Evolutionary conservation across 1,140 invertebrate species (phyloP), one percentile per base, ranked within the genome.

Genomic region (Eciton burchellii): DNA sequence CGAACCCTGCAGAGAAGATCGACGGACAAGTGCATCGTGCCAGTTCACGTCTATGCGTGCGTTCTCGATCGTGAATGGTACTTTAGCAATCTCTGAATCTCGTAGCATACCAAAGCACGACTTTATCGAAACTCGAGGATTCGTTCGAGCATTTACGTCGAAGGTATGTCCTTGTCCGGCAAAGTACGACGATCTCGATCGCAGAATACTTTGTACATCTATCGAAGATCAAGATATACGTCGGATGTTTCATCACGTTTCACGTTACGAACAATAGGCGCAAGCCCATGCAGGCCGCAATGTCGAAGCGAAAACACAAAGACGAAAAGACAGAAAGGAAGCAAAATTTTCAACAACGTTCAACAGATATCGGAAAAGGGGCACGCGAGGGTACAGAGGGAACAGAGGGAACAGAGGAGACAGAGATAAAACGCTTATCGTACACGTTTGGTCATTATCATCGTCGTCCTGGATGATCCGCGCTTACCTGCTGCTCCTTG

Each of bases 401-500:
- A 47, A 24, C 19, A 6, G 16, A 4, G 29, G 12, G 8, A 3
- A 24, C 6, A 81, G 8, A 49, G 41, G 26, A 41, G 9, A 1
- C 29, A 41, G 19, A 57, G 47, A 62, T 2, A 62, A 29, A 14
- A 47, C 6, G 24, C 63, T 21, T 11, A 16, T 8, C 26, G 26
- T 35, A 35, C 35, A 43, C n/a, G n/a, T 81, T 60, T 54, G 16
- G 35, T 35, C 35, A 6, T 35, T 35, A 35, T 19, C 29, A 14
- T 43, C 45, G 29, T 41, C 21, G 41, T 56, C 47, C 35, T 72
- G 26, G 41, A 21, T 66, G 24, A 43, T 49, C 63, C 74, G 21
- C 35, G 65, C 86, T 87, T 87, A 87, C 86, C 86, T 87, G 74
- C 54, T 57, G 54, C 43, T 21, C 60, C 59, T 47, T 57, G 81